phyloP scores from a whole-genome alignment of 2,113 vertebrate genomes.

The Pseudorasbora parva region DNA sequence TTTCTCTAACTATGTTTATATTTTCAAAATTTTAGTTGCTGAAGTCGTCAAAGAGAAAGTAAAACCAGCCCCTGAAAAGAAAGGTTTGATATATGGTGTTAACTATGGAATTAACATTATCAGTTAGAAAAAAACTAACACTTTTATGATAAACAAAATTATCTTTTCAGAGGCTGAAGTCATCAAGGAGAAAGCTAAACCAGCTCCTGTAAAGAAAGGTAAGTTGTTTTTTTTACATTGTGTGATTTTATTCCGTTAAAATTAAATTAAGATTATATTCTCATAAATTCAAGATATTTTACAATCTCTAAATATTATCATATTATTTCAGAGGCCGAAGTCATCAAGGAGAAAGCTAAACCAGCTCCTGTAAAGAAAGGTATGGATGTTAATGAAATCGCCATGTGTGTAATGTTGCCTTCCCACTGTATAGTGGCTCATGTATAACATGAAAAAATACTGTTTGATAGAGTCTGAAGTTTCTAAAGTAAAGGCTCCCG shows the following conservation, averaged over 20 bases:
- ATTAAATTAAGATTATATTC: neutral
- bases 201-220: conserved; percentile 43
- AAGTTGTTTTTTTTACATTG: conserved; percentile 28
- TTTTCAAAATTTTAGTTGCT: conserved; percentile 18
- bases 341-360: no score
- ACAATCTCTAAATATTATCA: no score
- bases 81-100: neutral
- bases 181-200: conserved; percentile 38
- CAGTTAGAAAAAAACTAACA: no score
- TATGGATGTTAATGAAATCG: neutral
- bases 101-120: no score
- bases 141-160: no score
- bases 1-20: neutral
- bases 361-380: no score
- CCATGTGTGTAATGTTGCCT: no score
- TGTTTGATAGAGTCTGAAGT: neutral
- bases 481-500: neutral
- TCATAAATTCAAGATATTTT: neutral
- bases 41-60: conserved; percentile 36
- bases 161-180: conserved; percentile 3
- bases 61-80: conserved; percentile 38
- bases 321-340: no score
- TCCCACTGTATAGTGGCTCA: neutral
- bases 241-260: neutral
- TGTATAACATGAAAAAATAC: neutral